Conservation (phyloP, 1,140 invertebrate genomes). For the Helicorthomorpha holstii region DNA sequence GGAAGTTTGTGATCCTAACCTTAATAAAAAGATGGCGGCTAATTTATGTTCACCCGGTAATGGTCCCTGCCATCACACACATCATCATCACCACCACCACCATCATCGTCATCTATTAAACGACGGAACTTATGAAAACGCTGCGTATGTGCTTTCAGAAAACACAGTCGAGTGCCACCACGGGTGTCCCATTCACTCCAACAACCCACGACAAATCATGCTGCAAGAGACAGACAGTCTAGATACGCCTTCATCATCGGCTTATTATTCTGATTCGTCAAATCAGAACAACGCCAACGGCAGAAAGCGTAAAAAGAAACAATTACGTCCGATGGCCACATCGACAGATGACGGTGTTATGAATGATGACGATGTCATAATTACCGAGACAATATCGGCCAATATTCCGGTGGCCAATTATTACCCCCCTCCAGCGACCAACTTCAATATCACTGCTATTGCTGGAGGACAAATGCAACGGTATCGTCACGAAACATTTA, state of each 20-base stretch:
- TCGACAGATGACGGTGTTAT: not conserved
- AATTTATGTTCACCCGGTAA: not conserved
- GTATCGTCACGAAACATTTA: not conserved
- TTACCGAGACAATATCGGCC: not conserved
- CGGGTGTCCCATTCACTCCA: constrained; percentile 10
- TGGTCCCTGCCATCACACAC: not conserved
- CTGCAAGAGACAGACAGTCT: constrained; percentile 6
- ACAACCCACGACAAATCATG: constrained; percentile 9
- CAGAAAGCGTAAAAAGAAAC: not conserved
- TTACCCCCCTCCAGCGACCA: not conserved
- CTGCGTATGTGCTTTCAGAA: constrained; percentile 16
- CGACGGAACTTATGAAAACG: constrained; percentile 17
- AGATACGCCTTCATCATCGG: constrained; percentile 13
- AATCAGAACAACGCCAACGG: constrained; percentile 12
- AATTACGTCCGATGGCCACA: not conserved
- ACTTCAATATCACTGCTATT: not conserved
- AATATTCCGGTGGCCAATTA: not conserved
- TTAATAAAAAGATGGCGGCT: not conserved
- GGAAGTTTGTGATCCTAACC: constrained; percentile 17
- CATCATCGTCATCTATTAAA: constrained; percentile 6
- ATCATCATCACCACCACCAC: not conserved
- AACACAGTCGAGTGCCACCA: constrained; percentile 10
- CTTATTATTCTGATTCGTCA: constrained; percentile 18
- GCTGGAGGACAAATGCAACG: not conserved
- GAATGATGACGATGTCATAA: not conserved